Evolutionary conservation across 2,797 vertebrate genomes (phyloP), one percentile per base, ranked within the genome.

Genomic region (Artibeus lituratus): DNA sequence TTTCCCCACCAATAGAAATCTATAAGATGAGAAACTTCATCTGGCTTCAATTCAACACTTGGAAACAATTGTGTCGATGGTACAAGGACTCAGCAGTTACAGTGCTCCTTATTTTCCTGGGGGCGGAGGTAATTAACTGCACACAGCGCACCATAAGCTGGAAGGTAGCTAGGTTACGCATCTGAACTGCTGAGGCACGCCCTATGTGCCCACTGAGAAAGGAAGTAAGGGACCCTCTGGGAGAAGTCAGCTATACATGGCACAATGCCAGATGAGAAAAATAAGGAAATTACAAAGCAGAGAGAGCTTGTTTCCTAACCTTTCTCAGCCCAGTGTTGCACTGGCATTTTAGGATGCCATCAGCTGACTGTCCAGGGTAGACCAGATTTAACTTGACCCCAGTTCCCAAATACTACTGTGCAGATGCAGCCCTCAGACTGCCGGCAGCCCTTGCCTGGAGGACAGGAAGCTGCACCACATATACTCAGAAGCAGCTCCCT

Each of bases 21-120:
- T 78, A 19, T 87, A 39, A 62, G 67, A 94, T 57, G 72, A 95
- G 86, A 95, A 97, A 90, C 53, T 67, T 77, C 37, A n/a, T 87
- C 78, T 93, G 51, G 94, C 32, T 94, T 82, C 57, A 82, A 86
- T 57, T 81, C 47, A 78, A 32, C n/a, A 70, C 51, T 90, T 81
- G 51, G 82, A 62, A 88, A 77, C n/a, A 94, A 37, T 32, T 57
- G 24, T 91, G 15, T 32, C 69, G 47, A 47, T 12, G 37, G 26
- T 19, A n/a, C 24, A 73, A 91, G 21, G 37, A 70, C 47, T 53
- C 12, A 51, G 49, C 22, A 55, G 35, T 44, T 37, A 59, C 26
- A 39, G 51, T 32, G 53, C 22, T 72, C 19, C 49, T 78, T 80
- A 18, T 77, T 76, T 32, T 55, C 72, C 37, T 18, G 76, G 51